These are phyloP conservation scores for Lacerta agilis DNA, from an alignment of 2,797 vertebrate genomes.

Conservation along the genomic window DNA sequence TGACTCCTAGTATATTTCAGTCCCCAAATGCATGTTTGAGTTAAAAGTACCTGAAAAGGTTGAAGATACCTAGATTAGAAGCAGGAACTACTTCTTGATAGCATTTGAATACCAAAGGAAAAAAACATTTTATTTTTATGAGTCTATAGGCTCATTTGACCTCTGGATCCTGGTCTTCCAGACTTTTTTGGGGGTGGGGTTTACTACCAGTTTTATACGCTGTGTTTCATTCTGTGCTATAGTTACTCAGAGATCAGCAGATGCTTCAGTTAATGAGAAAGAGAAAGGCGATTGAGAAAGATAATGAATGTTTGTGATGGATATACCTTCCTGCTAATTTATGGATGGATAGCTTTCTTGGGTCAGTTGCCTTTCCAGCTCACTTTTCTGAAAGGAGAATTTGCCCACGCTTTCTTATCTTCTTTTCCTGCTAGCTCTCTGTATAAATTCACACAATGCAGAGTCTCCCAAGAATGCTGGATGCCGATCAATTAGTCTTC, in stretches of 20 bases:
- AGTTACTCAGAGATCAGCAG: not conserved
- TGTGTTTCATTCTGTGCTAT: no score
- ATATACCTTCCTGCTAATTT: not conserved
- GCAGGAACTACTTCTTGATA: not conserved
- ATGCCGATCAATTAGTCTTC: not conserved
- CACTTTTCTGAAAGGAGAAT: not conserved
- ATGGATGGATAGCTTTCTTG: not conserved
- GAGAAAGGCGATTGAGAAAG: constrained; percentile 1
- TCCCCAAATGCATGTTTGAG: no score
- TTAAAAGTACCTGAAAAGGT: no score
- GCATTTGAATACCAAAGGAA: not conserved
- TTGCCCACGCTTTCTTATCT: not conserved
- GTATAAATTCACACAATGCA: not conserved
- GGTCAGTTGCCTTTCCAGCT: not conserved
- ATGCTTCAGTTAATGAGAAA: not conserved
- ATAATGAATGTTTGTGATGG: not conserved
- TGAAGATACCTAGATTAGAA: not conserved
- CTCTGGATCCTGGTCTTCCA: not conserved
- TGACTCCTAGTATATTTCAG: no score
- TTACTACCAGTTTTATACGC: not conserved
- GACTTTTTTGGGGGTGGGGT: not conserved
- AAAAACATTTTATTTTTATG: not conserved
- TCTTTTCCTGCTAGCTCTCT: not conserved
- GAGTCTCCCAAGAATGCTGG: not conserved
- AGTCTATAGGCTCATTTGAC: not conserved